phyloP scores from a whole-genome alignment of 1,140 invertebrate genomes.

The Hermetia illucens region DNA sequence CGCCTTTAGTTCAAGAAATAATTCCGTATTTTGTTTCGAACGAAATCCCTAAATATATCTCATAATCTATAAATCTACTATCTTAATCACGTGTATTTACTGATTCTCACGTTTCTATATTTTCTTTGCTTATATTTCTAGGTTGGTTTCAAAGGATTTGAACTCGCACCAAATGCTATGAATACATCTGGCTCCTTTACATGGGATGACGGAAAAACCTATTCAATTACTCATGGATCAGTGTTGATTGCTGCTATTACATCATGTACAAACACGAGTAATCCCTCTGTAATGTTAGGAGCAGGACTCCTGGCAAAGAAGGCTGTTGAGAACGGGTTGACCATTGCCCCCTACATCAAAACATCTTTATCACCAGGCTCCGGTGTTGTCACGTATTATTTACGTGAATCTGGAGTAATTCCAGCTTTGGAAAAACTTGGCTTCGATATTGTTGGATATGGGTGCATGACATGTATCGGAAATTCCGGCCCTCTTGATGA shows the following conservation, averaged over 20 bases:
- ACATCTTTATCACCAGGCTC: slow-evolving; percentile 93
- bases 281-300: slow-evolving; percentile 94
- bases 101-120: no score
- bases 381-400: slow-evolving; percentile 94
- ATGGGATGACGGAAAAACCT: slow-evolving; percentile 70
- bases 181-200: slow-evolving; percentile 53
- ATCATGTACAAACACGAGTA: slow-evolving; percentile 95
- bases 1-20: no score
- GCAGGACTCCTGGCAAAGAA: slow-evolving; percentile 90
- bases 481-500: slow-evolving; percentile 92
- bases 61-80: no score
- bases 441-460: slow-evolving; percentile 90
- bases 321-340: slow-evolving; percentile 80
- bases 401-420: slow-evolving; percentile 70
- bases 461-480: slow-evolving; percentile 98
- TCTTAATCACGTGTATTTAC: no score
- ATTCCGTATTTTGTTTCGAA: no score
- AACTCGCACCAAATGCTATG: slow-evolving; percentile 54
- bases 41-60: no score
- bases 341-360: slow-evolving; percentile 86
- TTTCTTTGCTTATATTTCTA: slow-evolving; percentile 28
- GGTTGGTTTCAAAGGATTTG: slow-evolving; percentile 94
- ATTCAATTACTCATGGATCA: slow-evolving; percentile 78
- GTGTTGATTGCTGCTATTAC: slow-evolving; percentile 97
- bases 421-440: slow-evolving; percentile 76